Evolutionary conservation across 2,888 invertebrate genomes (phyloP).

Genomic region (Plusia festucae): DNA sequence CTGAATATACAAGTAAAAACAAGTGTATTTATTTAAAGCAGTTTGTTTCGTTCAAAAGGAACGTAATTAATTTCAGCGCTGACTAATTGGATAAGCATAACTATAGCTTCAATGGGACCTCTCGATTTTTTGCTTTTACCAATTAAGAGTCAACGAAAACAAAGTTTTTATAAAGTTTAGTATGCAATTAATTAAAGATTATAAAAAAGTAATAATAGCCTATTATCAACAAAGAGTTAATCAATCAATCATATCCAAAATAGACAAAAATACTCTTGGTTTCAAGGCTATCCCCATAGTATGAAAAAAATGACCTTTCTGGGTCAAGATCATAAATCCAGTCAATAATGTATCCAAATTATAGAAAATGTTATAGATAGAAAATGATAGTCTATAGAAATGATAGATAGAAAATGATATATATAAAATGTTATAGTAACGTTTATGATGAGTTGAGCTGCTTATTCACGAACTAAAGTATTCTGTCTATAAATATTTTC

Average conservation of each 20-base stretch:
- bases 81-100: not conserved
- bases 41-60: too few relatives aligned
- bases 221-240: not conserved
- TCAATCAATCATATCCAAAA: not conserved
- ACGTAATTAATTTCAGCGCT: not conserved
- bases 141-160: not conserved
- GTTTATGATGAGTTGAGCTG: too few relatives aligned
- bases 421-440: too few relatives aligned
- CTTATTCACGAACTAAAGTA: too few relatives aligned
- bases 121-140: not conserved
- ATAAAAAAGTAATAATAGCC: not conserved
- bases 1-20: too few relatives aligned
- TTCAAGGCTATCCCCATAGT: not conserved
- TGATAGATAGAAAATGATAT: too few relatives aligned
- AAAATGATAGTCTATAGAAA: too few relatives aligned
- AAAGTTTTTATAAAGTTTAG: not conserved
- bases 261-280: not conserved
- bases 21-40: too few relatives aligned
- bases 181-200: conserved; percentile 1
- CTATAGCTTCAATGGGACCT: not conserved
- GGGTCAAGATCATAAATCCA: too few relatives aligned
- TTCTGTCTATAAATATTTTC: too few relatives aligned
- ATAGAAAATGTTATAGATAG: too few relatives aligned
- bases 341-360: too few relatives aligned
- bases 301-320: not conserved